Evolutionary conservation across 2,888 invertebrate genomes (phyloP).

Genomic region (Achlya flavicornis): DNA sequence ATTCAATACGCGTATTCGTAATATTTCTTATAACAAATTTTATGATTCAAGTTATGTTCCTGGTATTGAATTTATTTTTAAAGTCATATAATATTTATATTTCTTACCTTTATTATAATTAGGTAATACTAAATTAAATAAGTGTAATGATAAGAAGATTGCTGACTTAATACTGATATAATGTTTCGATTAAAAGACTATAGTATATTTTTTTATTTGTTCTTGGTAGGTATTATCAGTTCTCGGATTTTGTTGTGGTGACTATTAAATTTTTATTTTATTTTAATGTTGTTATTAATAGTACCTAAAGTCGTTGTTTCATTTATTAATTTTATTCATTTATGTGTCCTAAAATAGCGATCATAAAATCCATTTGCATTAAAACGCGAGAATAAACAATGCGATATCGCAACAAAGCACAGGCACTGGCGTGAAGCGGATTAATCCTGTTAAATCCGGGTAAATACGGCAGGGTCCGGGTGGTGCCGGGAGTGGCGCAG

Average conservation of each 20-base stretch:
- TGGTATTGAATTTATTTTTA: too few species aligned
- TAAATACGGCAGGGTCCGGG: constrained; percentile 56
- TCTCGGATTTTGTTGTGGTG: background rate
- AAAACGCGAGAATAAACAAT: constrained; percentile 75
- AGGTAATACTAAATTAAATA: too few species aligned
- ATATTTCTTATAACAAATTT: background rate
- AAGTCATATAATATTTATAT: too few species aligned
- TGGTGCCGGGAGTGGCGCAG: constrained; percentile 54
- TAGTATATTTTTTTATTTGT: background rate
- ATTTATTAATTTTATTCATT: constrained; percentile 11
- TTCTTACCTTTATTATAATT: too few species aligned
- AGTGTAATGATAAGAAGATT: too few species aligned
- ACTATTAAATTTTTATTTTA: background rate
- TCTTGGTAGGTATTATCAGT: too few species aligned
- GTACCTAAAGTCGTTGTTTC: background rate
- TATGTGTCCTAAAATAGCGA: constrained; percentile 48
- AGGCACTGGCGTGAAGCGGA: constrained; percentile 57
- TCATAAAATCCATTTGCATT: constrained; percentile 62
- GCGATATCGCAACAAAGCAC: constrained; percentile 72
- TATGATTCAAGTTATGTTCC: too few species aligned
- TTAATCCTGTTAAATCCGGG: constrained; percentile 70
- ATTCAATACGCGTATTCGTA: background rate
- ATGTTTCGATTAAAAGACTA: background rate
- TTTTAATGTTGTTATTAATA: background rate
- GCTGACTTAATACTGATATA: too few species aligned